Base-by-base conservation (phyloP, 2,888 invertebrate species). In the Pachydiplax longipennis region DNA sequence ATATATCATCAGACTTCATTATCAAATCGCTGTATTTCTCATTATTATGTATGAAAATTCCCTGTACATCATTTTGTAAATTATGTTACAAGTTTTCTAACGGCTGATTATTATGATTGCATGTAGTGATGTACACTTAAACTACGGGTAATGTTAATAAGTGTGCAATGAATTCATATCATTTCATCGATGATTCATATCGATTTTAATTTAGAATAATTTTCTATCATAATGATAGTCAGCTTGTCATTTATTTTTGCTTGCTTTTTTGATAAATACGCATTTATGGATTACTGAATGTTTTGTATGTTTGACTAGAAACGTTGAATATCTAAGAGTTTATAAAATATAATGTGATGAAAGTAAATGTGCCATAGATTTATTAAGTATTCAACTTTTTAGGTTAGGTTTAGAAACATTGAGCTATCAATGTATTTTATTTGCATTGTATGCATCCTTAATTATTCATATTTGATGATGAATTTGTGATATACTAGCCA, bases 81-180 rank as follows among this genome's bases (percentile, higher is more conserved):
- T 37, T 44, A 40, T 40, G 15, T 18, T 40, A 40, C 6, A 40
- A 44, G n/a, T 37, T 40, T 22, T 37, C 18, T 4, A 35, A 81
- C 18, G 0, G 35, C 18, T 31, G 18, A 80, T 35, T 80, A 5
- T 37, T 10, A 80, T 80, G 35, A 22, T 80, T 31, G 13, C 81
- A 44, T 22, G 40, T 87, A 87, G 87, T 22, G 65, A 37, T 61
- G 40, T 65, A 61, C 65, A 65, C 61, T 87, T 22, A 73, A 40
- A 61, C 37, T 87, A 87, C 87, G 87, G 87, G 87, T 87, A 87
- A 61, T 61, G 22, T 87, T 58, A 31, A 40, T 87, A 53, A 87
- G 37, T 87, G 87, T 87, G 87, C 37, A 87, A 61, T 58, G 5
- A 65, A 83, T 87, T 35, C 22, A 35, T 58, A 61, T 61, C 65